Evolutionary conservation across 2,888 invertebrate species (phyloP), one percentile per base, ranked within the genome.

Genomic region (Macrophya annulata): DNA sequence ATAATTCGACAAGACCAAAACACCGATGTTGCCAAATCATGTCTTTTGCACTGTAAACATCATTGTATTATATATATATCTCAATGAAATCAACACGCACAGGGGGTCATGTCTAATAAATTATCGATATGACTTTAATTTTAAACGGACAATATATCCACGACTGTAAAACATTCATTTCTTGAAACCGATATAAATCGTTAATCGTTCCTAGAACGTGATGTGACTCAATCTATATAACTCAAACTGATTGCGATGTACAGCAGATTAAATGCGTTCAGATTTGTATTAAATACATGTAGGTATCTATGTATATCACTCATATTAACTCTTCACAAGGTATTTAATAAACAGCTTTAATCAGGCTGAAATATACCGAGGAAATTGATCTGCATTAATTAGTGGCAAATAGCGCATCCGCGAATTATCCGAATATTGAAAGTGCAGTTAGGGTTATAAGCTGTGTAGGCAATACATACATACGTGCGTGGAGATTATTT

Each of bases 271-370:
- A 8, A 62, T 25, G 25, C 25, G 25, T 31, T 31, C 31, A 31
- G 31, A 31, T 31, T 31, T 31, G 3, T 31, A 62, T 62, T 21
- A 62, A 10, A 62, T 25, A 10, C 25, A 10, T 25, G 25, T 62
- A 25, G 62, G 21, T 62, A 9, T 62, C 1, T 62, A 59, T n/a
- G 25, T 12, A 25, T 25, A 62, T 25, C 10, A 55, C 55, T n/a
- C 55, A 62, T 62, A 62, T 62, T 4, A 25, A 25, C 62, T 25
- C 25, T 62, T 25, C 12, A 62, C 25, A 55, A 55, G 55, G n/a
- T 55, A n/a, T n/a, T 55, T n/a, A n/a, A 55, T 55, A 55, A 55
- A 55, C 55, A n/a, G 55, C 21, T 62, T 21, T 62, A 25, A 62
- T 62, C 62, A 10, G 62, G 62, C 25, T 62, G 21, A 62, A 62